These are phyloP conservation scores for Trissolcus basalis DNA, from an alignment of 1,140 invertebrate species.

Conservation along the genomic window DNA sequence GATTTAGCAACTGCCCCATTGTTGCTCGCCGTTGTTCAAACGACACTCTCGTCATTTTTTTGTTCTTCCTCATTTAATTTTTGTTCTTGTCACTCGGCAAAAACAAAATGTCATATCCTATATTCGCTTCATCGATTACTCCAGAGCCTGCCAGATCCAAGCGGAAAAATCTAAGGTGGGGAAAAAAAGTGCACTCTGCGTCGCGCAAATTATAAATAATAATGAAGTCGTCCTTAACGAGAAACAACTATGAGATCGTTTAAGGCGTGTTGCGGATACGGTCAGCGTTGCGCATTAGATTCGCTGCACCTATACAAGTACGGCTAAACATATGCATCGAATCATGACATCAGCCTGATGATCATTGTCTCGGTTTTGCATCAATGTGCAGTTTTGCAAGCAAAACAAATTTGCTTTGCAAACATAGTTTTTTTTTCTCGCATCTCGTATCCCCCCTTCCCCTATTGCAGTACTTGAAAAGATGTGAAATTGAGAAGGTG, in stretches of 20 bases:
- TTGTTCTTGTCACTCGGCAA: background rate
- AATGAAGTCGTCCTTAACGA: constrained; percentile 36
- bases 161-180: too few species aligned
- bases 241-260: constrained; percentile 19
- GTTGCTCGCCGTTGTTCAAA: constrained; percentile 20
- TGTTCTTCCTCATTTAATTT: constrained; percentile 1
- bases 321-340: constrained; percentile 20
- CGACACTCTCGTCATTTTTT: constrained; percentile 2
- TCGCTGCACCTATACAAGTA: constrained; percentile 35
- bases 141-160: too few species aligned
- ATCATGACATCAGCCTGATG: constrained; percentile 51
- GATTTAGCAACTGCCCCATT: constrained; percentile 28
- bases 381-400: constrained; percentile 43
- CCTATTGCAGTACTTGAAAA: background rate
- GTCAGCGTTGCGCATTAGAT: constrained; percentile 19
- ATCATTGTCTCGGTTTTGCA: constrained; percentile 51
- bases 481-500: background rate
- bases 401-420: constrained; percentile 9
- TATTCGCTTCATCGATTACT: too few species aligned
- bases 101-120: too few species aligned
- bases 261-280: constrained; percentile 44
- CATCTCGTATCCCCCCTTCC: background rate
- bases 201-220: constrained; percentile 35
- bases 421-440: background rate
- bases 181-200: background rate